phyloP scores from a whole-genome alignment of 2,113 vertebrate genomes.

The Aphyosemion australe region DNA sequence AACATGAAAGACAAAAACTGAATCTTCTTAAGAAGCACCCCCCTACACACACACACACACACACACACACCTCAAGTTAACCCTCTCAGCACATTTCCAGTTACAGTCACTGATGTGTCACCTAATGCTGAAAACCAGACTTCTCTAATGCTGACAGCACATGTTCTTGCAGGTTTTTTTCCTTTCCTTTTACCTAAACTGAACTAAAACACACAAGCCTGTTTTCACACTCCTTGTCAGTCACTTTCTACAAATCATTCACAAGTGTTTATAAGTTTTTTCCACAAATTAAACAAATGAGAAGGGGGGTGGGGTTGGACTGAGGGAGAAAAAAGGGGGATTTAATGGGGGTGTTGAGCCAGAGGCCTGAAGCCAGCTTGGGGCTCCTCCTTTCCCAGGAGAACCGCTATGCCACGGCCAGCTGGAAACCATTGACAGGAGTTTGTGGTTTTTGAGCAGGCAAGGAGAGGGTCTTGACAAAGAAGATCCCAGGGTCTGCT shows the following conservation, averaged over 20 bases:
- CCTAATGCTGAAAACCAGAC: slow-evolving; percentile 8
- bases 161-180: slow-evolving; percentile 7
- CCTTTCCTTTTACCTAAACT: not conserved
- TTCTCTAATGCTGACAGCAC: slow-evolving; percentile 1
- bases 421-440: slow-evolving; percentile 75
- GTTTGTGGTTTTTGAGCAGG: slow-evolving; percentile 50
- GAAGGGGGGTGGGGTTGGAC: slow-evolving; percentile 26
- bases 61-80: slow-evolving; percentile 14
- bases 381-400: slow-evolving; percentile 58
- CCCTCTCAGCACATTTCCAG: slow-evolving; percentile 42
- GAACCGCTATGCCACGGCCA: slow-evolving; percentile 51
- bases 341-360: slow-evolving; percentile 35
- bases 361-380: slow-evolving; percentile 54
- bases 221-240: slow-evolving; percentile 11
- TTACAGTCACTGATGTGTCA: slow-evolving; percentile 9
- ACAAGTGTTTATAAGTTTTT: slow-evolving; percentile 70
- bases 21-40: slow-evolving; percentile 23
- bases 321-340: slow-evolving; percentile 11
- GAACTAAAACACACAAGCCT: not conserved
- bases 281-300: slow-evolving; percentile 72
- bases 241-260: slow-evolving; percentile 54
- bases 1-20: slow-evolving; percentile 48
- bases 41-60: not conserved
- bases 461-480: slow-evolving; percentile 39
- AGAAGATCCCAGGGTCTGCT: slow-evolving; percentile 40